These are phyloP conservation scores for Danionella cerebrum DNA, from an alignment of 2,113 vertebrate genomes.

Conservation along the genomic window DNA sequence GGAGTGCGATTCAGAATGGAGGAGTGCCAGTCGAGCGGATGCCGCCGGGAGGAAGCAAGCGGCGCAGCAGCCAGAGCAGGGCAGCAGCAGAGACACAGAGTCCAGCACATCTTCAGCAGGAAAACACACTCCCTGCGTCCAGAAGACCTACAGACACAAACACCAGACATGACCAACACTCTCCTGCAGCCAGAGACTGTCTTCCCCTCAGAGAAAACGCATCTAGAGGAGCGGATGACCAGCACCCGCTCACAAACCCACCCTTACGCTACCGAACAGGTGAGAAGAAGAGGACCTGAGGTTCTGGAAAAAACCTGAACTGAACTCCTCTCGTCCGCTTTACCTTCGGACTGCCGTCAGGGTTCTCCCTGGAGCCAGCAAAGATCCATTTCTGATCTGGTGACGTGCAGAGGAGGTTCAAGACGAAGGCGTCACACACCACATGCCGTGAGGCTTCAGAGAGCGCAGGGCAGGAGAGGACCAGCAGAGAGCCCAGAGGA, in stretches of 20 bases:
- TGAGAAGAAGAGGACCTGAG: no score
- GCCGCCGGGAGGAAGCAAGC: constrained; percentile 61
- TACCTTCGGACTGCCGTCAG: constrained; percentile 55
- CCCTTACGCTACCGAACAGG: no score
- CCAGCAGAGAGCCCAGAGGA: constrained; percentile 47
- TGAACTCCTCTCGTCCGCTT: no score
- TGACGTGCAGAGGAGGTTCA: constrained; percentile 54
- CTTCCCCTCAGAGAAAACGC: no score
- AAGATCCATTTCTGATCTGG: constrained; percentile 60
- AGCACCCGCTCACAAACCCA: no score
- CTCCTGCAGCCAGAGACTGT: no score
- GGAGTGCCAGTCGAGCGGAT: constrained; percentile 55
- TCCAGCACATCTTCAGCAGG: constrained; percentile 51
- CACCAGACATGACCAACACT: no score
- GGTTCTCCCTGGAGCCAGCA: constrained; percentile 38
- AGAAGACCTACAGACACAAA: constrained; percentile 51
- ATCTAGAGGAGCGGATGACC: no score
- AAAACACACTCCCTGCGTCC: constrained; percentile 46
- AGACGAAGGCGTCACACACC: constrained; percentile 44
- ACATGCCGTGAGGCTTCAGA: constrained; percentile 41
- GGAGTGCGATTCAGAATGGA: constrained; percentile 3
- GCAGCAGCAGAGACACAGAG: constrained; percentile 46
- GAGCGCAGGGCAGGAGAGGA: constrained; percentile 46
- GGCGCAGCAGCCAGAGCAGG: constrained; percentile 38
- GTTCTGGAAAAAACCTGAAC: no score